Conservation (phyloP, 2,113 vertebrate genomes). For the Saguinus imperator region DNA sequence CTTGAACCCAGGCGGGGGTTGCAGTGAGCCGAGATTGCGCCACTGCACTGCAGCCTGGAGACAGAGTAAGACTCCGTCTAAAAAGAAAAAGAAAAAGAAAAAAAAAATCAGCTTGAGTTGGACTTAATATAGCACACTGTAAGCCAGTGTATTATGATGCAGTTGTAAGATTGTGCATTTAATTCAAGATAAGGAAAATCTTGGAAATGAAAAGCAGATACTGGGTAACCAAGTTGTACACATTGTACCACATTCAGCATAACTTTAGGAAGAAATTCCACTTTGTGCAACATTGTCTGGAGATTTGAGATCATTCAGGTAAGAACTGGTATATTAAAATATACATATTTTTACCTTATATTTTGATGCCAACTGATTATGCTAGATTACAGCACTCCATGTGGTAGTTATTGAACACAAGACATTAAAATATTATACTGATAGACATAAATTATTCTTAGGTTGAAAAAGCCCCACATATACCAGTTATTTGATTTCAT, state of each 20-base stretch:
- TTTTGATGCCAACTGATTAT: not conserved
- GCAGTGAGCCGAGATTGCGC: no score
- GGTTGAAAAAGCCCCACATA: not conserved
- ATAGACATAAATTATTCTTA: conserved; percentile 16
- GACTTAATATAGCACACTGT: conserved; percentile 84
- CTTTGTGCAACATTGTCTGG: conserved; percentile 50
- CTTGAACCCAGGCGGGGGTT: no score
- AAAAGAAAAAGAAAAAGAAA: no score
- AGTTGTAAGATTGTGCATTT: conserved; percentile 59
- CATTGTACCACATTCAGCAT: conserved; percentile 45
- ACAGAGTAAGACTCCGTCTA: no score
- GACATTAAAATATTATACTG: not conserved
- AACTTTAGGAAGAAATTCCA: conserved; percentile 40
- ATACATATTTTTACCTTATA: conserved; percentile 14
- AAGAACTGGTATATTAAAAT: conserved; percentile 65
- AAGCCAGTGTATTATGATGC: conserved; percentile 81
- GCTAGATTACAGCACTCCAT: conserved; percentile 29
- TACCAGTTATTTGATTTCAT: not conserved
- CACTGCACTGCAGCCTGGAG: no score
- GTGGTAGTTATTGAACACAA: not conserved
- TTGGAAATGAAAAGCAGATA: conserved; percentile 31
- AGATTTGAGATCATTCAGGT: conserved; percentile 70
- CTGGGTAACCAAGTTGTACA: conserved; percentile 43
- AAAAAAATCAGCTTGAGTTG: conserved; percentile 87
- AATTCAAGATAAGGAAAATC: conserved; percentile 58